phyloP scores from a whole-genome alignment of 2,888 invertebrate genomes.

The Stictocephala bisonia region DNA sequence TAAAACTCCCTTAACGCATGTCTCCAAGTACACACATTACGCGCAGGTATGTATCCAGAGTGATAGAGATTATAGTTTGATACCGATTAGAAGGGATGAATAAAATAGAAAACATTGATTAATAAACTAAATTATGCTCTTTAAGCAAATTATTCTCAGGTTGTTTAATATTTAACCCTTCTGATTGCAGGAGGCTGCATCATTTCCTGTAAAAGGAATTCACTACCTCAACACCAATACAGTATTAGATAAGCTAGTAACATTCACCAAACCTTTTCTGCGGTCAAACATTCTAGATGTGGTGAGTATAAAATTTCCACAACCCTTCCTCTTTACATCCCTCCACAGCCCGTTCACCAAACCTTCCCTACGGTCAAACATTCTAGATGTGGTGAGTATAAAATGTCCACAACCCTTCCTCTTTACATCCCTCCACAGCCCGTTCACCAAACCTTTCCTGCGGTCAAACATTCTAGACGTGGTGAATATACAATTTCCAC shows the following conservation, averaged over 20 bases:
- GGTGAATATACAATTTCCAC: slow-evolving; percentile 39
- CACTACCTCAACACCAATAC: slow-evolving; percentile 57
- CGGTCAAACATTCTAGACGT: slow-evolving; percentile 45
- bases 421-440: neutral
- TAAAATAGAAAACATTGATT: too few species aligned
- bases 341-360: slow-evolving; percentile 53
- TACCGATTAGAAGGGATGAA: too few species aligned
- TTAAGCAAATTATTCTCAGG: too few species aligned
- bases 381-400: slow-evolving; percentile 47
- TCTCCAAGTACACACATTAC: slow-evolving; percentile 55
- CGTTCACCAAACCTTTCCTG: slow-evolving; percentile 57
- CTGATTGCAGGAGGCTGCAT: slow-evolving; percentile 56
- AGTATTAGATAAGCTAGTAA: slow-evolving; percentile 56
- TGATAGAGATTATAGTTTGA: too few species aligned
- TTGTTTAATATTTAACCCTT: too few species aligned
- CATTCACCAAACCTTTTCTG: slow-evolving; percentile 57
- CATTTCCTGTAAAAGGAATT: slow-evolving; percentile 57
- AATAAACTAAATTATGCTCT: too few species aligned
- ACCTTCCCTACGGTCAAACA: slow-evolving; percentile 54
- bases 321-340: too few species aligned
- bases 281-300: slow-evolving; percentile 45
- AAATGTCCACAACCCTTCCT: neutral
- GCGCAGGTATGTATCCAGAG: slow-evolving; percentile 57
- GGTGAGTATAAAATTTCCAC: slow-evolving; percentile 40
- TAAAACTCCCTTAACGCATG: slow-evolving; percentile 53